A percentile compares a stretch with the other conserved stretches of the same genome.
phyloP scores from a whole-genome alignment of 2,113 vertebrate genomes.

The Eonycteris spelaea region DNA sequence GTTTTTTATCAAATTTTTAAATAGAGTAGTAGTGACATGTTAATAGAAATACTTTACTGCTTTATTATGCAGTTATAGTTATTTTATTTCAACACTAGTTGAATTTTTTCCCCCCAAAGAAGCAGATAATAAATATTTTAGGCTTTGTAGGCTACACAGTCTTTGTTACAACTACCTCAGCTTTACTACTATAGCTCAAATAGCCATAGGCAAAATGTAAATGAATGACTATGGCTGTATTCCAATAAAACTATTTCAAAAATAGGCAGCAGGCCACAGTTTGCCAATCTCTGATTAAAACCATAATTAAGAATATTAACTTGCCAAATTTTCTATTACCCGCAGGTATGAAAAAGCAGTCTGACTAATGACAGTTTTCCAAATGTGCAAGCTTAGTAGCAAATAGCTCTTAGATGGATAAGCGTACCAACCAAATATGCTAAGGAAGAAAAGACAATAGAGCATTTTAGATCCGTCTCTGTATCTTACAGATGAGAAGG shows the following conservation, averaged over 20 bases:
- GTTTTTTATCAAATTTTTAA: background rate
- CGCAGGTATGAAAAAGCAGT: background rate
- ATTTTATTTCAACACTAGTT: background rate
- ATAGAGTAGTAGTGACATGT: background rate
- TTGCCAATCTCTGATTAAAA: slow-evolving; percentile 28
- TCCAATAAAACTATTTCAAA: background rate
- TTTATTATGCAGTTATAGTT: background rate
- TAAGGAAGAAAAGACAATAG: background rate
- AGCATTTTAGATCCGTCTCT: background rate
- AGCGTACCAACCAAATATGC: background rate
- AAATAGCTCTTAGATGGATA: background rate
- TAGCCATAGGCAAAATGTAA: background rate
- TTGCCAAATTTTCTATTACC: background rate
- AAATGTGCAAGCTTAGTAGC: background rate
- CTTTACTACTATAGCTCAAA: background rate
- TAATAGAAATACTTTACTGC: background rate
- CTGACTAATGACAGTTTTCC: background rate
- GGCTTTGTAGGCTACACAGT: background rate
- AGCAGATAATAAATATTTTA: background rate
- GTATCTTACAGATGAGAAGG: background rate
- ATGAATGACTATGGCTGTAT: background rate
- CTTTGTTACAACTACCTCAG: background rate
- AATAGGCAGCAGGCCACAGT: background rate
- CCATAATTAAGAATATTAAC: background rate
- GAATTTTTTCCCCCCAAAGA: background rate